Percentiles rank a stretch among this genome's conserved stretches.
These are phyloP conservation scores for Porites evermanni DNA, from an alignment of 92 coral and sea anemone genomes.

Conservation along the genomic window DNA sequence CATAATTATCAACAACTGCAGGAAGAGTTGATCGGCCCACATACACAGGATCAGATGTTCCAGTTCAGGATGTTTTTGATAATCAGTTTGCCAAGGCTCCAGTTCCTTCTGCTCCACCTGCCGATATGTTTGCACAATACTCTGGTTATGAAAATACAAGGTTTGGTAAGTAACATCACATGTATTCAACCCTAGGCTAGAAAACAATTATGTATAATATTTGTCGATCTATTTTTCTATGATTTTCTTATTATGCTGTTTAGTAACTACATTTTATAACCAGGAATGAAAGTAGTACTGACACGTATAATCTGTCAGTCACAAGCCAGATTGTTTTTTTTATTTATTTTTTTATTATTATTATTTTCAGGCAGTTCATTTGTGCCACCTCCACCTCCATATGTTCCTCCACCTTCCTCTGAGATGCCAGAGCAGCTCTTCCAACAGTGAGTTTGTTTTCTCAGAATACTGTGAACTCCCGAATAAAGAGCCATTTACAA, in stretches of 20 bases:
- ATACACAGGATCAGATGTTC: slow-evolving; percentile 67
- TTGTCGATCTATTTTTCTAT: too few relatives aligned
- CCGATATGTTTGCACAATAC: slow-evolving; percentile 74
- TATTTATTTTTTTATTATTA: background rate
- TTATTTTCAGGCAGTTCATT: slow-evolving; percentile 65
- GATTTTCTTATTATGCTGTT: too few relatives aligned
- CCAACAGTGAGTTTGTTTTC: slow-evolving; percentile 71
- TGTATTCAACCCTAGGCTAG: background rate
- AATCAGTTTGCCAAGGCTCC: slow-evolving; percentile 74
- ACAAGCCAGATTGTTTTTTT: too few relatives aligned
- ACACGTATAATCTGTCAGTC: too few relatives aligned
- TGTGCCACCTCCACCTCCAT: slow-evolving; percentile 86
- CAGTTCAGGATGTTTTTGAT: slow-evolving; percentile 75
- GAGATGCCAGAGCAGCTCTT: slow-evolving; percentile 77
- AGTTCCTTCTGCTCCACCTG: slow-evolving; percentile 77
- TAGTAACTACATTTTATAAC: too few relatives aligned
- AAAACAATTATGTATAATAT: too few relatives aligned
- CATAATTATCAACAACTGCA: background rate
- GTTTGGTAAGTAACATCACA: slow-evolving; percentile 61
- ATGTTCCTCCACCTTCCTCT: slow-evolving; percentile 69
- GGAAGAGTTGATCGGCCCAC: slow-evolving; percentile 40
- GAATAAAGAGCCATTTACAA: background rate
- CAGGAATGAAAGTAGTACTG: too few relatives aligned
- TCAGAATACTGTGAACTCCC: too few relatives aligned
- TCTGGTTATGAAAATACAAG: slow-evolving; percentile 85